These are phyloP conservation scores for Pseudomyrmex sp. DNA, from an alignment of 1,140 invertebrate species.

Conservation along the genomic window DNA sequence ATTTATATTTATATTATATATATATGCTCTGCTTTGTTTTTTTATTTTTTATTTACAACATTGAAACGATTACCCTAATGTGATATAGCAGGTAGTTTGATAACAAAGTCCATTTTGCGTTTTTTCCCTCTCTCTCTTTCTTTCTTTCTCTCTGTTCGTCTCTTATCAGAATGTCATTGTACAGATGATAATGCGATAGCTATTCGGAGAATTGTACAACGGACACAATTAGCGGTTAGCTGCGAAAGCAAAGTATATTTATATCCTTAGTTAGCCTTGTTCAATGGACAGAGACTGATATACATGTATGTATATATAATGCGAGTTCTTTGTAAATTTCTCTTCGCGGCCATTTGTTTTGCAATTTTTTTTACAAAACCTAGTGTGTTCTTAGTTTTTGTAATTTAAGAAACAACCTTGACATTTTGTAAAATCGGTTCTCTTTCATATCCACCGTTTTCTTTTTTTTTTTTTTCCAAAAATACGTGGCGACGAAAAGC, in stretches of 20 bases:
- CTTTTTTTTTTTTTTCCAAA: no score
- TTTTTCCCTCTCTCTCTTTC: no score
- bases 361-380: no score
- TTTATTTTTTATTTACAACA: slow-evolving; percentile 78
- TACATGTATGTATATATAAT: slow-evolving; percentile 37
- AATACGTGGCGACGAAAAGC: no score
- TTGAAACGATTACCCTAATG: slow-evolving; percentile 76
- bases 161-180: slow-evolving; percentile 70
- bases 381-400: no score
- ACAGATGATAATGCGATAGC: slow-evolving; percentile 54
- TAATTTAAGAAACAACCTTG: no score
- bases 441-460: no score
- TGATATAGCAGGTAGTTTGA: slow-evolving; percentile 65
- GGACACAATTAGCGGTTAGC: slow-evolving; percentile 69
- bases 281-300: slow-evolving; percentile 20
- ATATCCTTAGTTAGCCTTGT: slow-evolving; percentile 9
- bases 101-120: slow-evolving; percentile 68
- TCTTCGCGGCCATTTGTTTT: no score
- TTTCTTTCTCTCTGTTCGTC: slow-evolving; percentile 18
- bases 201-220: slow-evolving; percentile 72
- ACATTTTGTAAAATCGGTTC: no score
- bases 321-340: no score
- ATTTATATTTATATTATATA: slow-evolving; percentile 64
- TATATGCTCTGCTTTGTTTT: slow-evolving; percentile 59
- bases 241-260: slow-evolving; percentile 32